Evolutionary conservation across 1,140 invertebrate genomes (phyloP).

Genomic region (Pogonomyrmex californicus): DNA sequence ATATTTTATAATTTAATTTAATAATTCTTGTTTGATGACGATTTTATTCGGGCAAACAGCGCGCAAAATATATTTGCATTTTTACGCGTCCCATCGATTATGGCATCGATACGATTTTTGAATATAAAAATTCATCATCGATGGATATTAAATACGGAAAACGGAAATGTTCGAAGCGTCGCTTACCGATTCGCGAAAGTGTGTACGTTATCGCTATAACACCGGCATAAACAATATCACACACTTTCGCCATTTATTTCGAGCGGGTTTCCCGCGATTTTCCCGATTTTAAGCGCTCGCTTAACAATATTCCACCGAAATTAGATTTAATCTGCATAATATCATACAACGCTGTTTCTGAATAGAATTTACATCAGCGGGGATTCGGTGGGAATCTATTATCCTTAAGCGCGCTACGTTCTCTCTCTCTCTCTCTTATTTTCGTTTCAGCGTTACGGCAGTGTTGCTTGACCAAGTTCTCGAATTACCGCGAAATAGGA

Average conservation of each 20-base stretch:
- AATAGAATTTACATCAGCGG: not conserved
- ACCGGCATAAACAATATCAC: slow-evolving; percentile 10
- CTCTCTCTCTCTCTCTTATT: slow-evolving; percentile 18
- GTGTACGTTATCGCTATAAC: not conserved
- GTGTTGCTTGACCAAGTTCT: slow-evolving; percentile 41
- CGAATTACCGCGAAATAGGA: slow-evolving; percentile 14
- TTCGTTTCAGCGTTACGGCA: not conserved
- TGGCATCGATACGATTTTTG: slow-evolving; percentile 39
- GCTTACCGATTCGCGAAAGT: not conserved
- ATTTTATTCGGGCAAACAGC: not conserved
- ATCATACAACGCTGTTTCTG: slow-evolving; percentile 4
- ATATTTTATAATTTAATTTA: not conserved
- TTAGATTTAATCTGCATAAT: slow-evolving; percentile 47
- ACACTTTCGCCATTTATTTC: slow-evolving; percentile 2
- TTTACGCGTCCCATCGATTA: not conserved
- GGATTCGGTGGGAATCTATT: slow-evolving; percentile 17
- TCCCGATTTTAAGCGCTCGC: slow-evolving; percentile 44
- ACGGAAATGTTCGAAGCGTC: not conserved
- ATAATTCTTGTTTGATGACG: not conserved
- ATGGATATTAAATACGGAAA: slow-evolving; percentile 22
- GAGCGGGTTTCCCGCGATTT: not conserved
- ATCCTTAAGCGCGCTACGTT: slow-evolving; percentile 16
- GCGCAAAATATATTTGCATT: not conserved
- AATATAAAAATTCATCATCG: slow-evolving; percentile 43
- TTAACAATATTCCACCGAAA: slow-evolving; percentile 29